Evolutionary conservation across 2,113 vertebrate genomes (phyloP).

Genomic region (Chionomys nivalis): DNA sequence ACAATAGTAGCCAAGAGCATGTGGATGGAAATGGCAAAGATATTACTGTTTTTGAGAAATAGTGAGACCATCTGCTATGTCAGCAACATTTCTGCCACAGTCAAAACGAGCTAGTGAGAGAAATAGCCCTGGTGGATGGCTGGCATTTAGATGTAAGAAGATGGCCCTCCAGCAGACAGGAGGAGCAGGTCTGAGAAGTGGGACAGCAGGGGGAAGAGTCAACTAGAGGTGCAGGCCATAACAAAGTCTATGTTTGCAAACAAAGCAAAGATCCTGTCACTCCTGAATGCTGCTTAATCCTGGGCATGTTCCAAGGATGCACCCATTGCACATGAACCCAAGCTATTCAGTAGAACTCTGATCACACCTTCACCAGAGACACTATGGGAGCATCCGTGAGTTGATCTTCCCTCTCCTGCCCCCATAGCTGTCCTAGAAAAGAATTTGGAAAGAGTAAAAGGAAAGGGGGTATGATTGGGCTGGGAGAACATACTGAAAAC

Average conservation of each 20-base stretch:
- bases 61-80: conserved; percentile 71
- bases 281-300: background rate
- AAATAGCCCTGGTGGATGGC: background rate
- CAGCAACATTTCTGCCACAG: conserved; percentile 53
- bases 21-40: conserved; percentile 62
- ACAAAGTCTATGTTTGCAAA: conserved; percentile 36
- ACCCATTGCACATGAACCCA: background rate
- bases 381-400: background rate
- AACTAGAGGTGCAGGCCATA: background rate
- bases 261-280: background rate
- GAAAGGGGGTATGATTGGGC: too few species aligned
- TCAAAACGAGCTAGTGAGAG: conserved; percentile 18
- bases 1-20: conserved; percentile 48
- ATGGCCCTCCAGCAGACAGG: background rate
- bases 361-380: background rate
- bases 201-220: background rate
- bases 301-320: background rate
- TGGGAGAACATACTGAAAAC: background rate
- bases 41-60: conserved; percentile 66
- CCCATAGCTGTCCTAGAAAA: background rate
- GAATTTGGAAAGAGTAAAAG: background rate
- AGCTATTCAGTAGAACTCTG: background rate
- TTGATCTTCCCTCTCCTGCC: background rate
- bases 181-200: background rate
- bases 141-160: background rate